Evolutionary conservation across 2,113 vertebrate species (phyloP).

Genomic region (Nymphicus hollandicus): DNA sequence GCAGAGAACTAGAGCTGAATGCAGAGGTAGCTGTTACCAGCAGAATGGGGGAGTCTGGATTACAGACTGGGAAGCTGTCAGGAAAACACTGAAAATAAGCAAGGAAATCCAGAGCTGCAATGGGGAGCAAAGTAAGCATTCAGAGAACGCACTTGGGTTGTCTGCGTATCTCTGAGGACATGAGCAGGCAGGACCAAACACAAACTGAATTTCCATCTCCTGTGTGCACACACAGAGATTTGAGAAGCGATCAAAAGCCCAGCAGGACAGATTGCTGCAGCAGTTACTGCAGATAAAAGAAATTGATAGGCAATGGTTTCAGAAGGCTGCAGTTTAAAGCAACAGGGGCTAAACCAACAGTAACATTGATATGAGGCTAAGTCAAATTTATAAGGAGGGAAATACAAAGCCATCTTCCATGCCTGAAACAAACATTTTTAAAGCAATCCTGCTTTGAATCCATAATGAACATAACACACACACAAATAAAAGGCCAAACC

Average conservation of each 20-base stretch:
- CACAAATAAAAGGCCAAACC: not conserved
- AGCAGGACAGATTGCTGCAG: not conserved
- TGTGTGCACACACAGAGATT: not conserved
- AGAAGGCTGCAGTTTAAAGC: not conserved
- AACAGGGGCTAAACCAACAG: not conserved
- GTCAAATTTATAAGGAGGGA: not conserved
- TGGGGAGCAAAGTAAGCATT: not conserved
- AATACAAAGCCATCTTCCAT: not conserved
- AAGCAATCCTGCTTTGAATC: not conserved
- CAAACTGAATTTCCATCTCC: not conserved
- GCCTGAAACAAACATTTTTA: not conserved
- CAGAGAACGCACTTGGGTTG: not conserved
- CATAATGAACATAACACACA: not conserved
- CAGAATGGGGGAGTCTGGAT: not conserved
- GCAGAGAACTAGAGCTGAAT: not conserved
- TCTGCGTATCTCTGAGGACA: accelerated
- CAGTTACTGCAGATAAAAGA: not conserved
- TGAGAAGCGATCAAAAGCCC: not conserved
- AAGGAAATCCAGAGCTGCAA: not conserved
- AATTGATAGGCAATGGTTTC: not conserved
- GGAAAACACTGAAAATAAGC: not conserved
- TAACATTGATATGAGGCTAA: accelerated
- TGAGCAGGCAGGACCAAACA: not conserved
- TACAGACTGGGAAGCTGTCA: not conserved
- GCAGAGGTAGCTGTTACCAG: not conserved